Evolutionary conservation across 92 coral and sea anemone species (phyloP).

Genomic region (Scolanthus callimorphus): DNA sequence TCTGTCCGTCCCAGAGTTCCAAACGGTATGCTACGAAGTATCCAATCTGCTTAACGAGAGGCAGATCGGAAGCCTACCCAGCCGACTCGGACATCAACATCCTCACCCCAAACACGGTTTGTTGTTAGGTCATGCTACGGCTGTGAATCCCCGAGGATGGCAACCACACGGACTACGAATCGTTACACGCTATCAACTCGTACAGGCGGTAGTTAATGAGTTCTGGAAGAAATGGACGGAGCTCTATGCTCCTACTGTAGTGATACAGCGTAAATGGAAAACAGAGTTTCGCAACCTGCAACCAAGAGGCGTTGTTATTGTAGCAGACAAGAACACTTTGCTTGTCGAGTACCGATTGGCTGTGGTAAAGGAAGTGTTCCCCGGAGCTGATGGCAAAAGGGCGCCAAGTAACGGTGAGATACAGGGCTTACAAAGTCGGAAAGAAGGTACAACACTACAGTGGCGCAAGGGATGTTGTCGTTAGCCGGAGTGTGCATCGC

Average conservation of each 20-base stretch:
- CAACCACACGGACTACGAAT: constrained; percentile 24
- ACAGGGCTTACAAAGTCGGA: constrained; percentile 42
- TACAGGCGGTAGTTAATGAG: constrained; percentile 33
- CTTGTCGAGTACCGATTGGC: constrained; percentile 43
- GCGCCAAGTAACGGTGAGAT: constrained; percentile 43
- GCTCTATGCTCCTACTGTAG: constrained; percentile 51
- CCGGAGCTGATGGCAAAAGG: constrained; percentile 56
- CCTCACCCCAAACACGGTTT: constrained; percentile 40
- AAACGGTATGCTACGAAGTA: constrained; percentile 35
- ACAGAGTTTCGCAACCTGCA: constrained; percentile 32
- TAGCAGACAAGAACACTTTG: constrained; percentile 53
- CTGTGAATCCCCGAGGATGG: constrained; percentile 41
- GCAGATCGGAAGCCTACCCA: constrained; percentile 32
- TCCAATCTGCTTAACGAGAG: constrained; percentile 47
- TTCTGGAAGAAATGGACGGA: constrained; percentile 53
- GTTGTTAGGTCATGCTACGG: constrained; percentile 41
- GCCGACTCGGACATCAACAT: constrained; percentile 10
- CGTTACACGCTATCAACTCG: constrained; percentile 30
- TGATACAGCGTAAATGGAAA: constrained; percentile 48
- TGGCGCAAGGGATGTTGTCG: constrained; percentile 22
- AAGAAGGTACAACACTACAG: constrained; percentile 31
- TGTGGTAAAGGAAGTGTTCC: constrained; percentile 47
- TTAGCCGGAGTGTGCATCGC: too few relatives aligned
- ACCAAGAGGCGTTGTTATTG: constrained; percentile 61
- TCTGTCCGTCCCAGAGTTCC: too few relatives aligned